These are phyloP conservation scores for Melanophora roralis DNA, from an alignment of 2,888 invertebrate genomes.

Conservation along the genomic window DNA sequence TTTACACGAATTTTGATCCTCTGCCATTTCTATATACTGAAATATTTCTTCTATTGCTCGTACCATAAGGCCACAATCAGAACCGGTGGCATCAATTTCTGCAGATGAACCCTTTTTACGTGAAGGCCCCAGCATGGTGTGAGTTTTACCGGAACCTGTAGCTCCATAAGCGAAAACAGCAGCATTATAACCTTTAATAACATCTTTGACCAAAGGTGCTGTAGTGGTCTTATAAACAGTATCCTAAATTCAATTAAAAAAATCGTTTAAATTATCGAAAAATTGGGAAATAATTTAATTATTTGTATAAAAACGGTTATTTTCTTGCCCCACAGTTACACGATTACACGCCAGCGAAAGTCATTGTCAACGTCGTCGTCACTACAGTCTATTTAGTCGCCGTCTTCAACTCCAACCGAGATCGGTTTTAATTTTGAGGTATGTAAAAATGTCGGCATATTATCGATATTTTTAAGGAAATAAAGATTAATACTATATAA, in stretches of 20 bases:
- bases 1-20: constrained; percentile 71
- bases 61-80: constrained; percentile 77
- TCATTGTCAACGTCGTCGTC: no score
- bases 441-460: no score
- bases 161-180: constrained; percentile 93
- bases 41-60: constrained; percentile 77
- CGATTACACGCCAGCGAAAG: no score
- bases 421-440: no score
- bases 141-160: constrained; percentile 77
- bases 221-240: constrained; percentile 93
- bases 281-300: no score
- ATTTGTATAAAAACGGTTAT: no score
- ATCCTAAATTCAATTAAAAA: constrained; percentile 75
- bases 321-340: no score
- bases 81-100: constrained; percentile 67
- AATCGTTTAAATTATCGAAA: no score
- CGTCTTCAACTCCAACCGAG: no score
- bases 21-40: constrained; percentile 73
- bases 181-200: constrained; percentile 92
- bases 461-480: no score
- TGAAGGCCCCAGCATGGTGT: constrained; percentile 77
- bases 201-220: constrained; percentile 89
- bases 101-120: constrained; percentile 70
- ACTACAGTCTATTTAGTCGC: no score
- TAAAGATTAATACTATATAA: no score